These are phyloP conservation scores for Coreoperca whiteheadi DNA, from an alignment of 2,113 vertebrate genomes.

Conservation along the genomic window DNA sequence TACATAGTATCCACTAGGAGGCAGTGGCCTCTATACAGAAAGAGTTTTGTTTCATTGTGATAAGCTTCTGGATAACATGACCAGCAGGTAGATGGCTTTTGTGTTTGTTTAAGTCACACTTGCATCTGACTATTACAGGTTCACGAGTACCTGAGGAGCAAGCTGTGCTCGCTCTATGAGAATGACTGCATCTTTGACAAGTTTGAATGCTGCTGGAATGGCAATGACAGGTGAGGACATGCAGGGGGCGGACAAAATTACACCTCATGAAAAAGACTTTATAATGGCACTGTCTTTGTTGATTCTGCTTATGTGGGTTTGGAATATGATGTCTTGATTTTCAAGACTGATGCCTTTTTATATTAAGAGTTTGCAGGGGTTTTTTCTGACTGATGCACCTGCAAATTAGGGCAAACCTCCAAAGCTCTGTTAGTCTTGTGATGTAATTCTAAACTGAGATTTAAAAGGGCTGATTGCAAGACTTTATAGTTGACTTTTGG, in stretches of 20 bases:
- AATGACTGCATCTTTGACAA: constrained; percentile 89
- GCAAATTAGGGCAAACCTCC: neutral
- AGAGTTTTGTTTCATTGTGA: neutral
- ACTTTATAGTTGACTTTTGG: neutral
- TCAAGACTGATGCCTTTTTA: neutral
- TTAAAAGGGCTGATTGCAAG: too few relatives aligned
- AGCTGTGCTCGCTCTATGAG: constrained; percentile 87
- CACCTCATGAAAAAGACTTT: neutral
- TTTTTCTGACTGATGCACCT: neutral
- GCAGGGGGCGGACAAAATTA: neutral
- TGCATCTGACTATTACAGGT: constrained; percentile 68
- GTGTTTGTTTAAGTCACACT: neutral
- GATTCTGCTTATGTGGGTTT: neutral
- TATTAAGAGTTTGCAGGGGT: neutral
- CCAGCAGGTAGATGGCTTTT: neutral
- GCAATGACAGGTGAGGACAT: constrained; percentile 82
- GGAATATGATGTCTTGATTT: neutral
- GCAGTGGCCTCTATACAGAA: neutral
- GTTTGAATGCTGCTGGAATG: constrained; percentile 88
- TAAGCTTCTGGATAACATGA: neutral
- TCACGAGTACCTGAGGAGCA: constrained; percentile 86
- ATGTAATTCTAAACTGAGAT: neutral
- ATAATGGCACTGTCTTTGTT: neutral
- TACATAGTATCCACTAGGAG: constrained; percentile 51
- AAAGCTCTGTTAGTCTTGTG: neutral